Conservation (phyloP, 1,140 invertebrate species). For the Oncopeltus fasciatus region DNA sequence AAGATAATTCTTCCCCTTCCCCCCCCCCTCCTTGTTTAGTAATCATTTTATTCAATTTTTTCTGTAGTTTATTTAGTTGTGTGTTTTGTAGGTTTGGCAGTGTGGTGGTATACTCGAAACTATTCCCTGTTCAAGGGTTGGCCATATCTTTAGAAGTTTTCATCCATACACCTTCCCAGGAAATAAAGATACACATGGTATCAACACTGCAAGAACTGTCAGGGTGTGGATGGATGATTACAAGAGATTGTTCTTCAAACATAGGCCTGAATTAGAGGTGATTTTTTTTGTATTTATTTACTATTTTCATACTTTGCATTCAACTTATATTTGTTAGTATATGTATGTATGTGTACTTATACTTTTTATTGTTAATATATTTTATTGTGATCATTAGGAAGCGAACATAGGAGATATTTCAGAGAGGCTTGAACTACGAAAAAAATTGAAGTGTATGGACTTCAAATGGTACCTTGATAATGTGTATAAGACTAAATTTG, state of each 20-base stretch:
- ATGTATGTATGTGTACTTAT: no score
- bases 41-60: no score
- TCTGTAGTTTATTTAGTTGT: no score
- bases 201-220: constrained; percentile 77
- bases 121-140: constrained; percentile 88
- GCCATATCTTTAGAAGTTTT: constrained; percentile 90
- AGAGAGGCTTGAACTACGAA: constrained; percentile 49
- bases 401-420: constrained; percentile 54
- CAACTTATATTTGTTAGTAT: no score
- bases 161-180: constrained; percentile 82
- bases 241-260: constrained; percentile 69
- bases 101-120: constrained; percentile 91
- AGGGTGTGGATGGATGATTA: constrained; percentile 89
- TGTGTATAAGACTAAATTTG: constrained; percentile 73
- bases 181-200: constrained; percentile 72
- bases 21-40: no score
- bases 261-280: constrained; percentile 63
- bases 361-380: neutral
- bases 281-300: no score
- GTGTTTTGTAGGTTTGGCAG: constrained; percentile 96
- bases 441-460: constrained; percentile 57
- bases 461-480: constrained; percentile 72
- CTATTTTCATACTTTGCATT: no score
- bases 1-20: no score
- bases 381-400: constrained; percentile 27